A percentile compares a stretch with the other conserved stretches of the same genome.
Evolutionary conservation across 2,113 vertebrate genomes (phyloP).

Genomic region (Eulemur rufifrons): DNA sequence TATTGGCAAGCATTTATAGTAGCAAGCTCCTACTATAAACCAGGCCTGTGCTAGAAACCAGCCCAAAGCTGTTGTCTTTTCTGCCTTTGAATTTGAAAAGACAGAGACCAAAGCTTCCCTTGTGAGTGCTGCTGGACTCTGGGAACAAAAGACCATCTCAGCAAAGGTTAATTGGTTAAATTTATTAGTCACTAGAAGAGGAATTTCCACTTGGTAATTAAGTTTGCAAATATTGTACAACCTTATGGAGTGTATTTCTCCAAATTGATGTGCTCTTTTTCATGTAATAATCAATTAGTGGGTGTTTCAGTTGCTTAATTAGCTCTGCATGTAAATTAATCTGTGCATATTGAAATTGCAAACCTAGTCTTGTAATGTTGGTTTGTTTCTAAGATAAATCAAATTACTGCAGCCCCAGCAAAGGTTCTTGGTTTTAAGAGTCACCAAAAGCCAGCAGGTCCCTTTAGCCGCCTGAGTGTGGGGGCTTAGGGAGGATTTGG

Average conservation of each 20-base stretch:
- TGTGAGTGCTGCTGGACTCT: neutral
- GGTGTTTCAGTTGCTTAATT: constrained; percentile 74
- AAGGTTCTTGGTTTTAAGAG: constrained; percentile 72
- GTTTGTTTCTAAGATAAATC: constrained; percentile 79
- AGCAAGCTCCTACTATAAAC: neutral
- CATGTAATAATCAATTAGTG: constrained; percentile 78
- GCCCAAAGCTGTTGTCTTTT: neutral
- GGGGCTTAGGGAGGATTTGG: constrained; percentile 77
- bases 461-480: constrained; percentile 35
- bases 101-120: neutral
- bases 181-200: constrained; percentile 55
- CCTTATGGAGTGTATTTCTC: constrained; percentile 60
- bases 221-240: constrained; percentile 71
- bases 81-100: neutral
- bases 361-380: constrained; percentile 67
- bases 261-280: constrained; percentile 65
- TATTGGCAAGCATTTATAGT: neutral
- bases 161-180: constrained; percentile 69
- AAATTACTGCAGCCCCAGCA: constrained; percentile 70
- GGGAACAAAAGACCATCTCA: neutral
- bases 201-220: constrained; percentile 71
- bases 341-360: constrained; percentile 77
- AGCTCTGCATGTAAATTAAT: constrained; percentile 77
- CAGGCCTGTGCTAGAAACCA: neutral
- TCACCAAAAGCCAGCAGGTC: constrained; percentile 69